A percentile compares a stretch with the other conserved stretches of the same genome.
Conservation (phyloP, 2,113 vertebrate species). For the Nymphicus hollandicus region DNA sequence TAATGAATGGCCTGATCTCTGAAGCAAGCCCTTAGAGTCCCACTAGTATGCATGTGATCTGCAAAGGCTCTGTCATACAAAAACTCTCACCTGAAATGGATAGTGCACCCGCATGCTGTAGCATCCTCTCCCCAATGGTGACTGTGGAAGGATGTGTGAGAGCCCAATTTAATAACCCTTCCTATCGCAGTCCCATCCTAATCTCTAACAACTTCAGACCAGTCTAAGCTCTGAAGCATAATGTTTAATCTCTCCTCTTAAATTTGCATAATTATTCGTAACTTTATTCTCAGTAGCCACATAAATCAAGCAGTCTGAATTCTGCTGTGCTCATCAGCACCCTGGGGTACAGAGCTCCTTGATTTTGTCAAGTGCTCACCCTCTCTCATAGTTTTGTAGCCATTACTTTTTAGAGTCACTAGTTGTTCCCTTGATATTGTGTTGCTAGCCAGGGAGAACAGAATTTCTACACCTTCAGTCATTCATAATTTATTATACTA, state of each 20-base stretch:
- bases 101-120: rapidly evolving
- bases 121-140: not conserved
- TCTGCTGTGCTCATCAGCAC: not conserved
- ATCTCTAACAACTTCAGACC: not conserved
- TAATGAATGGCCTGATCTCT: not conserved
- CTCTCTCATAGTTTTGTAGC: not conserved
- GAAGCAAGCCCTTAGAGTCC: not conserved
- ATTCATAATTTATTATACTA: not conserved
- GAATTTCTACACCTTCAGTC: not conserved
- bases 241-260: not conserved
- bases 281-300: not conserved
- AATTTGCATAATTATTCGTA: not conserved
- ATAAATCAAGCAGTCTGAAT: not conserved
- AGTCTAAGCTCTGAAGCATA: not conserved
- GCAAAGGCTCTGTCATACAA: not conserved
- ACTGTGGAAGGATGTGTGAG: not conserved
- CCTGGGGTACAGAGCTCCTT: not conserved
- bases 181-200: not conserved
- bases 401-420: not conserved
- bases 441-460: not conserved
- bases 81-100: not conserved
- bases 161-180: not conserved
- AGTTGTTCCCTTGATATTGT: not conserved
- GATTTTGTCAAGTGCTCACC: not conserved
- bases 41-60: not conserved